phyloP scores from a whole-genome alignment of 2,113 vertebrate genomes.

The Lagopus muta region DNA sequence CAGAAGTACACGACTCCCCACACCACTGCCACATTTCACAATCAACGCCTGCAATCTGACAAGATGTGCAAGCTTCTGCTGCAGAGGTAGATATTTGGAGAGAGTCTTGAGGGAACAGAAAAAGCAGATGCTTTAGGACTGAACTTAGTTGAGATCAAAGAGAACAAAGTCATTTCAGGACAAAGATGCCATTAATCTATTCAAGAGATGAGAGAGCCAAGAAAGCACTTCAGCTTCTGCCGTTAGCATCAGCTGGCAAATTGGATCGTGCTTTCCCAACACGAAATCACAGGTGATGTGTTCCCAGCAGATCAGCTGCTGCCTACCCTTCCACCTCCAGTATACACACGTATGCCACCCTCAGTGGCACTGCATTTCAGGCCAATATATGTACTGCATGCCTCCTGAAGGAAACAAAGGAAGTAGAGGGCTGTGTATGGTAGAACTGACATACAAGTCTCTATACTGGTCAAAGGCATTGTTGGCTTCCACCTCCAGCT shows the following conservation, averaged over 20 bases:
- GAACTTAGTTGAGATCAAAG: constrained; percentile 4
- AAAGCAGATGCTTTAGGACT: constrained; percentile 25
- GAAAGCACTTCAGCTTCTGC: constrained; percentile 42
- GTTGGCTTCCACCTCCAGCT: constrained; percentile 98
- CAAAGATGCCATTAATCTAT: not conserved
- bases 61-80: not conserved
- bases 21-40: not conserved
- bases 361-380: not conserved
- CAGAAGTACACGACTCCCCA: not conserved
- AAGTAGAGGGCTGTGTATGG: not conserved
- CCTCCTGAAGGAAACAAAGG: not conserved
- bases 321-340: not conserved
- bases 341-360: not conserved
- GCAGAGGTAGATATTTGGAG: not conserved
- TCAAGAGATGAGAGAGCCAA: not conserved
- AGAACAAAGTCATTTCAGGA: constrained; percentile 28
- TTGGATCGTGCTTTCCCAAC: accelerated
- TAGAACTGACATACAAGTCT: constrained; percentile 88
- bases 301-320: not conserved
- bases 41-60: not conserved
- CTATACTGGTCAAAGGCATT: constrained; percentile 99
- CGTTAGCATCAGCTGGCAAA: not conserved
- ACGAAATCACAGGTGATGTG: not conserved
- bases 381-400: accelerated
- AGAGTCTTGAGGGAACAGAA: not conserved